Evolutionary conservation across 2,797 vertebrate species (phyloP), one percentile per base, ranked within the genome.

Genomic region (Rhyacichthys aspro): DNA sequence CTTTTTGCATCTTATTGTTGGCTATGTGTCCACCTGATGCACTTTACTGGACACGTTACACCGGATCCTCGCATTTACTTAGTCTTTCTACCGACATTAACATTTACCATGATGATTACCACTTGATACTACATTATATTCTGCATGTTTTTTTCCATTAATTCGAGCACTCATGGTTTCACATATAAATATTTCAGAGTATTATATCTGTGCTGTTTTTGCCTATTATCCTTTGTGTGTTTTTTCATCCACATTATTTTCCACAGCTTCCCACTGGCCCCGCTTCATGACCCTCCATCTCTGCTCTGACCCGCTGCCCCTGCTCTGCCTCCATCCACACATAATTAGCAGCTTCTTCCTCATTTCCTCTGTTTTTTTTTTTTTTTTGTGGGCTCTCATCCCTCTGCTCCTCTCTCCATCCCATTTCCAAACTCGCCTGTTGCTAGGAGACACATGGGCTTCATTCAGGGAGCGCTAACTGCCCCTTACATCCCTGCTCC

Each of bases 391-490:
- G 60, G 44, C 70, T 78, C 79, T 62, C n/a, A 58, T 73, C 81
- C 63, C 74, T 65, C 55, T 42, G 41, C 39, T 77, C 67, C 50
- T 66, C 78, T 60, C 72, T 68, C 78, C 76, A 83, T 88, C 80
- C 83, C 84, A 57, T 83, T 56, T 86, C 84, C 86, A 91, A 90
- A 88, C 81, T 83, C 77, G 82, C 77, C 83, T 89, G 91, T 92
- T 91, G 89, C 91, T 91, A 91, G 88, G 91, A 90, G 79, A 92
- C 90, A 74, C 50, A 66, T 55, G 67, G 83, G 81, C 81, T 88
- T 73, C 79, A 86, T 85, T 88, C 85, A 86, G 72, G 59, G 75
- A 56, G 56, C 65, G 66, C 56, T 55, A 68, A 55, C 76, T 74
- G 53, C 59, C 74, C 72, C 82, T 63, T 43, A 32, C 67, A 47